Conservation (phyloP, 2,797 vertebrate species). For the Allobates femoralis region DNA sequence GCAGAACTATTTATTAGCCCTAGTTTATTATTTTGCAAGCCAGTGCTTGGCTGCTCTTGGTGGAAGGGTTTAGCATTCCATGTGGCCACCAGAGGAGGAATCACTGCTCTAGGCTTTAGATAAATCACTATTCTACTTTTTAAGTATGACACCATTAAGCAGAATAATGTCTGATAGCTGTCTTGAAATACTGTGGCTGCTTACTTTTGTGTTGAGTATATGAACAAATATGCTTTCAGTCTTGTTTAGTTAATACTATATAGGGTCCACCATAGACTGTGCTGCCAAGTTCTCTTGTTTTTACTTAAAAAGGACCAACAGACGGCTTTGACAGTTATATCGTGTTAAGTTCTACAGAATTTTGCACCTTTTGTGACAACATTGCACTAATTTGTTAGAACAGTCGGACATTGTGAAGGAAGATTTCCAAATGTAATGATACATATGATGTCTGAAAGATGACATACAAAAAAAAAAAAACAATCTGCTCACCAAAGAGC, state of each 20-base stretch:
- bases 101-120: neutral
- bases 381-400: slow-evolving; percentile 25
- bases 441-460: neutral
- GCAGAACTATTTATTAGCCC: slow-evolving; percentile 26
- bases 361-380: slow-evolving; percentile 32
- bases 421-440: neutral
- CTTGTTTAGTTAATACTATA: neutral
- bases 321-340: neutral
- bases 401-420: neutral
- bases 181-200: neutral
- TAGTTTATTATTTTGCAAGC: neutral
- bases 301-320: slow-evolving; percentile 36
- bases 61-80: slow-evolving; percentile 7
- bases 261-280: slow-evolving; percentile 29
- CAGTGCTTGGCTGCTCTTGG: neutral
- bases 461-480: neutral
- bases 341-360: neutral
- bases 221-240: slow-evolving; percentile 12
- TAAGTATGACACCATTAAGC: neutral
- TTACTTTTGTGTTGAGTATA: slow-evolving; percentile 18
- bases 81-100: neutral
- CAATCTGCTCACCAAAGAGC: neutral
- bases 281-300: neutral
- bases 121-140: slow-evolving; percentile 14
- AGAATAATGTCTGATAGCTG: neutral